A percentile compares a stretch with the other conserved stretches of the same genome.
These are phyloP conservation scores for Onychomys leucogaster DNA, from an alignment of 2,797 vertebrate genomes.

Conservation along the genomic window DNA sequence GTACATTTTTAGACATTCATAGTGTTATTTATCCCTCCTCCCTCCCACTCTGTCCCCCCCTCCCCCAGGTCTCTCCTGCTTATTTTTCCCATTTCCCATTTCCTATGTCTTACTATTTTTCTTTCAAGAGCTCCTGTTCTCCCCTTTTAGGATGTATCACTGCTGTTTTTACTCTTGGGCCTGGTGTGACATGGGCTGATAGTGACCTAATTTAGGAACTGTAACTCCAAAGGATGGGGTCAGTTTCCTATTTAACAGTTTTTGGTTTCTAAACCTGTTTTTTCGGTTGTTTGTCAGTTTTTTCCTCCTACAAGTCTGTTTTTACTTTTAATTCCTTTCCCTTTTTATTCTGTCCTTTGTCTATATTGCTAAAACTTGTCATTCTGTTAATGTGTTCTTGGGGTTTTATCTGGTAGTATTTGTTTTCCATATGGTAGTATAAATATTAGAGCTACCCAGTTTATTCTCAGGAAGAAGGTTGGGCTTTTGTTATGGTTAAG, in stretches of 20 bases:
- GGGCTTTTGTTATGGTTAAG: neutral
- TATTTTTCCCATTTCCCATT: neutral
- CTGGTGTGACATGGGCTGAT: conserved; percentile 28
- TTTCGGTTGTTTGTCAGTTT: conserved; percentile 1
- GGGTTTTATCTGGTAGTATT: conserved; percentile 29
- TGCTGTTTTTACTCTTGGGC: conserved; percentile 59
- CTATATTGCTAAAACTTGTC: conserved; percentile 51
- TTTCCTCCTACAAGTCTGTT: conserved; percentile 33
- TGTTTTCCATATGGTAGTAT: conserved; percentile 56
- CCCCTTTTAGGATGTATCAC: neutral
- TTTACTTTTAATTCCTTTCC: neutral
- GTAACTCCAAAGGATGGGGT: conserved; percentile 23
- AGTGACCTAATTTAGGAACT: conserved; percentile 55
- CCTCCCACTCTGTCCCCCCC: neutral
- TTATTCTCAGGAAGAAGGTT: conserved; percentile 65
- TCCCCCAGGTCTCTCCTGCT: neutral
- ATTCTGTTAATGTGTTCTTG: conserved; percentile 43
- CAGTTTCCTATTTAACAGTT: conserved; percentile 42
- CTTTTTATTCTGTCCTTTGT: conserved; percentile 31
- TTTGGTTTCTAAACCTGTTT: conserved; percentile 55
- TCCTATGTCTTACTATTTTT: neutral
- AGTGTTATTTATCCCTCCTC: neutral
- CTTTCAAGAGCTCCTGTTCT: neutral
- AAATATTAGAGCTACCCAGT: conserved; percentile 2
- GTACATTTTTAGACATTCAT: neutral